Evolutionary conservation across 2,888 invertebrate genomes (phyloP).

Genomic region (Elmis aenea): DNA sequence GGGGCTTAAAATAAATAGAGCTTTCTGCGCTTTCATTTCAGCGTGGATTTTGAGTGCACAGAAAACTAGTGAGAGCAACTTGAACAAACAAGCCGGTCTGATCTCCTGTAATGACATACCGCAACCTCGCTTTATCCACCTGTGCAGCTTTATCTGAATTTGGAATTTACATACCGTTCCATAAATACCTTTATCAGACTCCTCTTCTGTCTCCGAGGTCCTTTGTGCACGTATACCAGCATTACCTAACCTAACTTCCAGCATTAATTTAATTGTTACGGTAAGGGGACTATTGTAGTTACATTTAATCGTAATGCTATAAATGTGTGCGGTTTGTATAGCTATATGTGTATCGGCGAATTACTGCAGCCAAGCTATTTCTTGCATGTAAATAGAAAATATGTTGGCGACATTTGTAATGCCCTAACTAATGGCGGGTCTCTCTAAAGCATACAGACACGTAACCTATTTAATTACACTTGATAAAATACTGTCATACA

Average conservation of each 20-base stretch:
- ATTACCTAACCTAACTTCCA: constrained; percentile 18
- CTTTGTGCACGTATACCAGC: constrained; percentile 20
- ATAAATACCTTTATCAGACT: constrained; percentile 28
- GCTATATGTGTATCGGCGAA: too few relatives aligned
- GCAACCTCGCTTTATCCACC: constrained; percentile 28
- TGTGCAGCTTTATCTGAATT: constrained; percentile 26
- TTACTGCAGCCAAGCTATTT: too few relatives aligned
- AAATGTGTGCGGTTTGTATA: constrained; percentile 9
- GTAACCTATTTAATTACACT: too few relatives aligned
- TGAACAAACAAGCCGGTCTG: constrained; percentile 24
- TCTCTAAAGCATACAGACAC: too few relatives aligned
- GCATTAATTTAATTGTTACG: constrained; percentile 19
- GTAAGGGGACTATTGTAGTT: constrained; percentile 15
- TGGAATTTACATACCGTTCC: constrained; percentile 29
- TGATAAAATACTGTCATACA: too few relatives aligned
- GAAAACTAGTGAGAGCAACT: constrained; percentile 20
- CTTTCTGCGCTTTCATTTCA: constrained; percentile 21
- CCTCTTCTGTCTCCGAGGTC: constrained; percentile 19
- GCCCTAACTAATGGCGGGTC: too few relatives aligned
- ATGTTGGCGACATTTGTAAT: too few relatives aligned
- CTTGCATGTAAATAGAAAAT: too few relatives aligned
- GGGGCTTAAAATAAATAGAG: constrained; percentile 23
- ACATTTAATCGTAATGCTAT: constrained; percentile 13
- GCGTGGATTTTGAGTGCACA: constrained; percentile 14
- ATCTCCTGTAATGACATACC: constrained; percentile 30